Conservation (phyloP, 2,113 vertebrate genomes). For the Junco hyemalis region DNA sequence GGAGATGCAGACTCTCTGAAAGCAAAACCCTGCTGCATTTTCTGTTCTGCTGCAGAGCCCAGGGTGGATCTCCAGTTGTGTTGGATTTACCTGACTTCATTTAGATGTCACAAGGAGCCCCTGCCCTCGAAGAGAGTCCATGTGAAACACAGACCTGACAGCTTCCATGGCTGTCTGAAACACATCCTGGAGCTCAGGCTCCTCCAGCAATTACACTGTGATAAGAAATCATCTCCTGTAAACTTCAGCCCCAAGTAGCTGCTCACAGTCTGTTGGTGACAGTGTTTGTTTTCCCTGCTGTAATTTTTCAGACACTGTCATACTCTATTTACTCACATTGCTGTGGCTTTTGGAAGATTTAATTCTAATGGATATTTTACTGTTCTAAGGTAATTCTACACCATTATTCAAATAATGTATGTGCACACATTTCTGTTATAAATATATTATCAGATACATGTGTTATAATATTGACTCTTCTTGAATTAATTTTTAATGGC, state of each 20-base stretch:
- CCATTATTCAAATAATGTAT: background rate
- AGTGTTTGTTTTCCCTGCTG: background rate
- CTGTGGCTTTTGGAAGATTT: background rate
- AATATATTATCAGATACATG: background rate
- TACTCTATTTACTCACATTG: background rate
- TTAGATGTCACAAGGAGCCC: background rate
- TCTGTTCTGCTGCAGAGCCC: background rate
- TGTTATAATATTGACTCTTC: background rate
- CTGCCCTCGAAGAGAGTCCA: background rate
- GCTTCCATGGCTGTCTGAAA: background rate
- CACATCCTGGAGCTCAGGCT: background rate
- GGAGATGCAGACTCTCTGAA: background rate
- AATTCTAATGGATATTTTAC: conserved; percentile 8
- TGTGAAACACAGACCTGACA: background rate
- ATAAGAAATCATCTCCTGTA: conserved; percentile 37
- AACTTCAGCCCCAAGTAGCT: conserved; percentile 32
- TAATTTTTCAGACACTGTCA: conserved; percentile 58
- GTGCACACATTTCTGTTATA: background rate
- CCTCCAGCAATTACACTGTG: background rate
- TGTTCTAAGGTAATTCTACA: background rate
- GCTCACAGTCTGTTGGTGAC: background rate
- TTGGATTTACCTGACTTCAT: background rate
- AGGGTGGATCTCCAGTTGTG: background rate
- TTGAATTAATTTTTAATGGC: background rate
- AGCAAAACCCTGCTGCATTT: background rate